These are phyloP conservation scores for Empidonax traillii DNA, from an alignment of 2,113 vertebrate genomes.

Conservation along the genomic window DNA sequence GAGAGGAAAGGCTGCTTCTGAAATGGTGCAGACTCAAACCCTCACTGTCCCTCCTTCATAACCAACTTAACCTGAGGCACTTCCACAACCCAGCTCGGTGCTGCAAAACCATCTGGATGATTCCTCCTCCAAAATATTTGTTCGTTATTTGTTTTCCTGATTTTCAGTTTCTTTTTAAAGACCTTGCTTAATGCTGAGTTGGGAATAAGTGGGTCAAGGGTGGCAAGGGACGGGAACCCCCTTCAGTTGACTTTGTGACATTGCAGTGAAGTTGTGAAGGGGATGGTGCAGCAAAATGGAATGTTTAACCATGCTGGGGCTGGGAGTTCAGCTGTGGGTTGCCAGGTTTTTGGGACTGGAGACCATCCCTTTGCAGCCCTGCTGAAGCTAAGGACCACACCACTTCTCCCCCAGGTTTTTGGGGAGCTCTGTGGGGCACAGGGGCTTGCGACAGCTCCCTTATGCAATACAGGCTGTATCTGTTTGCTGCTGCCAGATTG, in stretches of 20 bases:
- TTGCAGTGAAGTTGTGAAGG: background rate
- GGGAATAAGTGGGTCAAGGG: background rate
- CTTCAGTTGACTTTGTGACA: background rate
- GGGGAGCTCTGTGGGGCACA: background rate
- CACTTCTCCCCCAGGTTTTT: background rate
- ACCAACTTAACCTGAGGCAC: background rate
- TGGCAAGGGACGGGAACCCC: background rate
- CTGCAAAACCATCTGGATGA: background rate
- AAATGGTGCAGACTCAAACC: background rate
- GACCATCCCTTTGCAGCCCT: background rate
- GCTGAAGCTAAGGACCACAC: background rate
- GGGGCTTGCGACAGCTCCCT: fast-evolving
- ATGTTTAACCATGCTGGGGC: background rate
- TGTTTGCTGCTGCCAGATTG: background rate
- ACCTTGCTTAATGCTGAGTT: background rate
- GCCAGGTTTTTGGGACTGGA: background rate
- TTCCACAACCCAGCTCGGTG: background rate
- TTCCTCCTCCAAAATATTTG: background rate
- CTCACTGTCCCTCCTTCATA: background rate
- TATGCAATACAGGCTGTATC: background rate
- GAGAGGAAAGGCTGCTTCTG: background rate
- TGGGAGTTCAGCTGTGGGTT: background rate
- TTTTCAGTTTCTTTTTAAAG: background rate
- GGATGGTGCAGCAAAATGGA: background rate
- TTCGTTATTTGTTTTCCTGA: background rate